Evolutionary conservation across 2,888 invertebrate species (phyloP), one percentile per base, ranked within the genome.

Genomic region (Xestobium rufovillosum): DNA sequence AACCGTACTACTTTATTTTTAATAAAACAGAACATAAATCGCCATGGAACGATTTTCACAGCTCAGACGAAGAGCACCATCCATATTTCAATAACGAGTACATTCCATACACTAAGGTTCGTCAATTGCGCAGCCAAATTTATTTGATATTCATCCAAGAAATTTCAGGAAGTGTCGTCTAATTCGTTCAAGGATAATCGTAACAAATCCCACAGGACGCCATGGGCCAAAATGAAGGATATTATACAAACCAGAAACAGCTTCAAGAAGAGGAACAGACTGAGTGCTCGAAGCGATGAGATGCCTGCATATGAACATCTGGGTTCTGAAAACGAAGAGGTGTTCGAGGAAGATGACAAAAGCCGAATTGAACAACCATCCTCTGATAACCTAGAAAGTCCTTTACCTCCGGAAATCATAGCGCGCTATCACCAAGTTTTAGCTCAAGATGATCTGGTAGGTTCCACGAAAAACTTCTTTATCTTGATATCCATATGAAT

Each of bases 211-310:
- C 46, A 48, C 19, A 46, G 77, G 56, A 80, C 78, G n/a, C 78
- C 83, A 0, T 84, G 84, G 83, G 78, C 78, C 1, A 80, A 82
- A 62, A 80, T 85, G 69, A 78, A 82, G 44, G 80, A 81, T 52
- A 83, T 84, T 38, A 80, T 84, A 43, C 80, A 82, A 55, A 79
- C 80, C 0, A 71, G 78, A 34, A 72, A 76, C 42, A 80, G 80
- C 45, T 78, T 80, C 11, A 71, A 78, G 38, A 76, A 78, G 63
- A 66, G 71, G 36, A 56, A 60, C 41, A 46, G 63, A 16, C 47
- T 63, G 11, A 62, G 61, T 34, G 53, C 54, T 4, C 59, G 59
- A 25, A 61, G 61, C 44, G 64, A 63, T 29, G 63, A 65, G 36
- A 55, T 56, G 13, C 59, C 60, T 44, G 53, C 59, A 10, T 62